Evolutionary conservation across 2,113 vertebrate species (phyloP).

Genomic region (Electrona antarctica): DNA sequence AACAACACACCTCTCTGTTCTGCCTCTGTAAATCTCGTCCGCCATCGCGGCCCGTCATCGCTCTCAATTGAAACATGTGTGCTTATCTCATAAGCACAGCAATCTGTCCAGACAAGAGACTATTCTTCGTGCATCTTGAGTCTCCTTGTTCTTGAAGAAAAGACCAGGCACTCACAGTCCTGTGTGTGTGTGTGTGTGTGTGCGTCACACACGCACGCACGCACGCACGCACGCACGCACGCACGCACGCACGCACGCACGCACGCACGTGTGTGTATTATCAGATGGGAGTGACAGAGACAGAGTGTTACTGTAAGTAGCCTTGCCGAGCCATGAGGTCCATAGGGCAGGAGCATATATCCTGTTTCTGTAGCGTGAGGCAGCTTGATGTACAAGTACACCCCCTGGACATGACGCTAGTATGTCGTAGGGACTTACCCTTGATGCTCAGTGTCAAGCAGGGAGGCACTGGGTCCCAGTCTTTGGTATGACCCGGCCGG

Average conservation of each 20-base stretch:
- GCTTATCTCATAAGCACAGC: conserved; percentile 54
- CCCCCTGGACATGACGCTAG: no score
- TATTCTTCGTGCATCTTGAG: conserved; percentile 46
- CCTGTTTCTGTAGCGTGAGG: no score
- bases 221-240: no score
- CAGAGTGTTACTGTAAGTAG: conserved; percentile 9
- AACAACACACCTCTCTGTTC: conserved; percentile 16
- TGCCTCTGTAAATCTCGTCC: conserved; percentile 45
- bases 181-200: conserved; percentile 32
- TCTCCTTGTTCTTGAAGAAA: conserved; percentile 42
- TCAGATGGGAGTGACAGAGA: conserved; percentile 38
- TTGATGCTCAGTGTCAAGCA: no score
- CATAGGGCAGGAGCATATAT: no score
- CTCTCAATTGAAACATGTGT: conserved; percentile 45
- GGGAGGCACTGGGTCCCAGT: no score
- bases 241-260: no score
- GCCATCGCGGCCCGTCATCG: conserved; percentile 37
- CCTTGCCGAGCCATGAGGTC: no score
- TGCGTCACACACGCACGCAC: no score
- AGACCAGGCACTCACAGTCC: conserved; percentile 38
- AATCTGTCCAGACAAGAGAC: conserved; percentile 51
- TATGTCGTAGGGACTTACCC: no score
- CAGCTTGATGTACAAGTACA: no score
- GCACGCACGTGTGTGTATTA: conserved; percentile 53
- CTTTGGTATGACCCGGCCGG: no score